Evolutionary conservation across 2,797 vertebrate genomes (phyloP), one percentile per base, ranked within the genome.

Genomic region (Pseudopleuronectes americanus): DNA sequence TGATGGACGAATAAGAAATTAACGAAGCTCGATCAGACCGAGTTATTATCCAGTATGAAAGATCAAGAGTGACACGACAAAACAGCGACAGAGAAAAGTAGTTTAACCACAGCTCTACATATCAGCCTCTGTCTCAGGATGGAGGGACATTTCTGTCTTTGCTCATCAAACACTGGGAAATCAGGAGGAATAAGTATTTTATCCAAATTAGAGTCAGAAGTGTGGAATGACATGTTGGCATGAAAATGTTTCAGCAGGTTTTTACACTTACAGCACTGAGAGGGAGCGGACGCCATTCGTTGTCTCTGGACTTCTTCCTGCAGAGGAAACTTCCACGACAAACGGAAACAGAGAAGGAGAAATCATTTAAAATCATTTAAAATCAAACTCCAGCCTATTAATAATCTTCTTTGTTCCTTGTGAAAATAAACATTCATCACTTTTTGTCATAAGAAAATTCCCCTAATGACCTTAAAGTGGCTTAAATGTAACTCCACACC

Each of bases 231-330:
- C 10, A 38, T 4, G 12, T 12, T 38, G 21, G n/a, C 24, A 48
- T 23, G 14, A 59, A 63, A 23, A 23, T 4, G 5, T 13, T 59
- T 14, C 22, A 8, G 8, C 31, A 10, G 12, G 12, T 12, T 38
- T 19, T 17, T 7, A 26, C 24, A 97, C 98, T 97, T 94, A 99
- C 98, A 99, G 92, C 97, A 99, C 92, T 98, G 98, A 77, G 96
- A 95, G 64, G 96, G 95, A 74, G 94, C 92, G 76, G 93, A 93
- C 4, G 95, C 89, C 85, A 96, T 85, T 1, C 86, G 85, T 84
- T 92, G 94, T 87, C 92, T 95, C 89, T 92, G 94, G 71, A 84
- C 92, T 47, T 96, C 95, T 56, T 96, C 95, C 81, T 93, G 91
- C 66, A 92, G 83, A 16, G 94, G 88, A 91, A 90, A 96, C 97